These are phyloP conservation scores for Acanthiza pusilla DNA, from an alignment of 2,797 vertebrate species.

Conservation along the genomic window DNA sequence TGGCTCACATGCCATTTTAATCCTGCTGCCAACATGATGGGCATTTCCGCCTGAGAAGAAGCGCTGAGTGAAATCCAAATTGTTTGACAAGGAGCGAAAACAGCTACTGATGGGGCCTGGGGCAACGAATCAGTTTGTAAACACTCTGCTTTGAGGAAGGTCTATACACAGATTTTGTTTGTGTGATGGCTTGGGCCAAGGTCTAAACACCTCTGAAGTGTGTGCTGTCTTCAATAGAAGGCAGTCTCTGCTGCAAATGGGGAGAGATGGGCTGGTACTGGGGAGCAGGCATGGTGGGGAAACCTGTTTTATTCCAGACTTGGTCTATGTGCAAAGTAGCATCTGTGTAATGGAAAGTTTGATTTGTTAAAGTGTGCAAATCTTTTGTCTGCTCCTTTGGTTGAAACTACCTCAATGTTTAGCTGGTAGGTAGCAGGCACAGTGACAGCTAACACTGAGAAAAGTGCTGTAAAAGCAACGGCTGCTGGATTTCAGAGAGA, in stretches of 20 bases:
- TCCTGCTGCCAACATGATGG: constrained; percentile 35
- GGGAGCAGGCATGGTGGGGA: neutral
- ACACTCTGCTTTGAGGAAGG: neutral
- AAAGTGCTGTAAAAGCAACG: neutral
- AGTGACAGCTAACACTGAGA: neutral
- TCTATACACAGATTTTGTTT: neutral
- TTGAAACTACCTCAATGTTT: neutral
- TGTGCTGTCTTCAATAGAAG: neutral
- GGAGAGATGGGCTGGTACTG: neutral
- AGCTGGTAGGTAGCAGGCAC: neutral
- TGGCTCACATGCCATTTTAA: constrained; percentile 64
- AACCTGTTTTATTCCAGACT: neutral
- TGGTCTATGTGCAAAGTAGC: neutral
- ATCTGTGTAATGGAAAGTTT: neutral
- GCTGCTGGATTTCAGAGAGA: neutral
- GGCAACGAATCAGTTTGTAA: constrained; percentile 23
- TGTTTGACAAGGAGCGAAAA: neutral
- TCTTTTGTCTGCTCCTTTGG: neutral
- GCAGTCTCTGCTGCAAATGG: neutral
- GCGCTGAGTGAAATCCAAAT: constrained; percentile 12
- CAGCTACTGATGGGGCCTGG: neutral
- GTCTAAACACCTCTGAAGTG: neutral
- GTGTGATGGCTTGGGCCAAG: neutral
- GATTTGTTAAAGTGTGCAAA: neutral
- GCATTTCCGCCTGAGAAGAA: constrained; percentile 11